Percentiles rank a stretch among this genome's conserved stretches.
phyloP scores from a whole-genome alignment of 37 sponge, comb jelly and placozoan species.

The Agelas oroides region DNA sequence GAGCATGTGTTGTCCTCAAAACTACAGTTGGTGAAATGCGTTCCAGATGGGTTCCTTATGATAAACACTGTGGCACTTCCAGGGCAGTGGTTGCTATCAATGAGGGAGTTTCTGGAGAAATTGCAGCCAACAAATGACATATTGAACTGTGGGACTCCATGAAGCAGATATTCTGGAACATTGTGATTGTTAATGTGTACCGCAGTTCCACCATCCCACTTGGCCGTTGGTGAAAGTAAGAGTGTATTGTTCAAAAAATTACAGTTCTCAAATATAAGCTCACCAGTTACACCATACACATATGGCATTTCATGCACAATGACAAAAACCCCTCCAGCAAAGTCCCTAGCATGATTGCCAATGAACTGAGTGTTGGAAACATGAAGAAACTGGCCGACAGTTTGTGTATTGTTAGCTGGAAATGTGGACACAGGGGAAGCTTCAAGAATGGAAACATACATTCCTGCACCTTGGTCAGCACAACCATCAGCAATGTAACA shows the following conservation, averaged over 20 bases:
- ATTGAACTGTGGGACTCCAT: slow-evolving; percentile 5
- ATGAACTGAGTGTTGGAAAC: slow-evolving; percentile 6
- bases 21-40: neutral
- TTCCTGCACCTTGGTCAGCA: neutral
- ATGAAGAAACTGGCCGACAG: neutral
- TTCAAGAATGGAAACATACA: slow-evolving; percentile 8
- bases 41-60: neutral
- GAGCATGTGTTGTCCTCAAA: neutral
- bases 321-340: neutral
- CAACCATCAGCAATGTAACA: neutral
- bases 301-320: neutral
- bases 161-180: neutral
- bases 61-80: neutral
- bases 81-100: no score
- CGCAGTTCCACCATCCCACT: neutral
- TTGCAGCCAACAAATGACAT: neutral
- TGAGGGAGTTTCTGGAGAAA: neutral
- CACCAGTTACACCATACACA: neutral
- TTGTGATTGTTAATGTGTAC: neutral
- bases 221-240: neutral
- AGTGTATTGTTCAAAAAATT: neutral
- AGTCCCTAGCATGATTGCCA: neutral
- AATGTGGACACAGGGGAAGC: neutral
- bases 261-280: neutral
- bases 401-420: neutral